A percentile compares a stretch with the other conserved stretches of the same genome.
phyloP scores from a whole-genome alignment of 2,113 vertebrate species.

The Osmerus mordax region DNA sequence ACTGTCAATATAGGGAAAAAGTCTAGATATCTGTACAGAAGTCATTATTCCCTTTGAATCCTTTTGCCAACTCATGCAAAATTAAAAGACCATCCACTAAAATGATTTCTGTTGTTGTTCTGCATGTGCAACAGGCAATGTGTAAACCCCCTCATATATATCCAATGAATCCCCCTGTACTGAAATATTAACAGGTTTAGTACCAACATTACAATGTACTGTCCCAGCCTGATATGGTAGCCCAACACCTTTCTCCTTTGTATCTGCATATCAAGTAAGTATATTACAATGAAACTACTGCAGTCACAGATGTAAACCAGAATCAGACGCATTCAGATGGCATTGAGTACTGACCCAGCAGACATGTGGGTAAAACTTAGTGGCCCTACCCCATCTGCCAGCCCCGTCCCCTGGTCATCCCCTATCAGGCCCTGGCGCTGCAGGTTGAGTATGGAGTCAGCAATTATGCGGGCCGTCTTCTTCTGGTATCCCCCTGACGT shows the following conservation, averaged over 20 bases:
- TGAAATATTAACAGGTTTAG: not conserved
- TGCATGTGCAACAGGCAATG: not conserved
- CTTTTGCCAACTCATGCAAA: too few species aligned
- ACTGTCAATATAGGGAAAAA: too few species aligned
- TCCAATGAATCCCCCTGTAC: not conserved
- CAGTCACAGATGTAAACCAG: not conserved
- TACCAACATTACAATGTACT: not conserved
- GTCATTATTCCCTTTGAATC: too few species aligned
- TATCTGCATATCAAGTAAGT: too few species aligned
- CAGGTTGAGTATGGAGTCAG: constrained; percentile 94
- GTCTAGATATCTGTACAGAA: too few species aligned
- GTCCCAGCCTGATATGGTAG: too few species aligned
- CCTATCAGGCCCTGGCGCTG: constrained; percentile 78
- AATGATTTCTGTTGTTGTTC: too few species aligned
- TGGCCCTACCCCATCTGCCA: constrained; percentile 45
- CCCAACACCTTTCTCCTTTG: too few species aligned
- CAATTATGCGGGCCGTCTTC: constrained; percentile 90
- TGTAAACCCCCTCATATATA: not conserved
- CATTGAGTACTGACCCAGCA: constrained; percentile 38
- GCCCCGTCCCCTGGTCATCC: constrained; percentile 46
- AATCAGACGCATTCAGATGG: constrained; percentile 41
- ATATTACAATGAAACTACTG: not conserved
- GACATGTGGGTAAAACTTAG: constrained; percentile 33
- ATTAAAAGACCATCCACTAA: too few species aligned
- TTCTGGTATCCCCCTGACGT: constrained; percentile 95